These are phyloP conservation scores for Carduelis carduelis DNA, from an alignment of 2,797 vertebrate species.

Conservation along the genomic window DNA sequence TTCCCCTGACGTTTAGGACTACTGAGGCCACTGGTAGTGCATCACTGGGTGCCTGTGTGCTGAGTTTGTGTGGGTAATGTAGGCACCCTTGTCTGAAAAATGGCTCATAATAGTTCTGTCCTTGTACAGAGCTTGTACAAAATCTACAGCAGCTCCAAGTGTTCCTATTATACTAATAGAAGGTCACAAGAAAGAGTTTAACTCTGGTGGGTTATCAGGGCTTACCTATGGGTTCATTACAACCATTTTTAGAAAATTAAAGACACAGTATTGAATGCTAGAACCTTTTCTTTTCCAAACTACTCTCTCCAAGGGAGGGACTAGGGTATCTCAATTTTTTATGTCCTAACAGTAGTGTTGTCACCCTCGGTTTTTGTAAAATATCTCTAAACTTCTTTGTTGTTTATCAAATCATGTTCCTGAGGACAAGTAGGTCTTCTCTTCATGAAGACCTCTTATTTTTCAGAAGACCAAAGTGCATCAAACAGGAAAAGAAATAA, in stretches of 20 bases:
- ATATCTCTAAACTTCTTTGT: neutral
- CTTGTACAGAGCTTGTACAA: neutral
- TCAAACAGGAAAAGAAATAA: too few relatives aligned
- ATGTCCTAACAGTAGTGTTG: neutral
- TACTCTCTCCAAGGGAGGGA: neutral
- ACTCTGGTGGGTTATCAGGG: neutral
- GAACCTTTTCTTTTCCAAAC: neutral
- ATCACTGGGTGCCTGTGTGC: rapidly evolving
- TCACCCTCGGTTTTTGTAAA: neutral
- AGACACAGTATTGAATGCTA: neutral
- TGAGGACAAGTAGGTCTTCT: neutral
- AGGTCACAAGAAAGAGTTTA: neutral
- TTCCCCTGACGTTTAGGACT: neutral
- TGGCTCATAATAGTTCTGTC: neutral
- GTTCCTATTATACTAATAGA: neutral
- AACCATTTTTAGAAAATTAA: neutral
- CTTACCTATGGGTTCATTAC: neutral
- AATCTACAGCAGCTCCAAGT: neutral
- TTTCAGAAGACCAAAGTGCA: too few relatives aligned
- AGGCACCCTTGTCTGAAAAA: neutral
- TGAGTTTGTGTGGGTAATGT: neutral
- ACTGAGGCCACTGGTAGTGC: neutral
- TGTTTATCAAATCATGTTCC: neutral
- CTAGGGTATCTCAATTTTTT: neutral
- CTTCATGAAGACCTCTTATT: too few relatives aligned